Percentiles rank a stretch among this genome's conserved stretches.
phyloP scores from a whole-genome alignment of 2,113 vertebrate species.

The Excalfactoria chinensis region DNA sequence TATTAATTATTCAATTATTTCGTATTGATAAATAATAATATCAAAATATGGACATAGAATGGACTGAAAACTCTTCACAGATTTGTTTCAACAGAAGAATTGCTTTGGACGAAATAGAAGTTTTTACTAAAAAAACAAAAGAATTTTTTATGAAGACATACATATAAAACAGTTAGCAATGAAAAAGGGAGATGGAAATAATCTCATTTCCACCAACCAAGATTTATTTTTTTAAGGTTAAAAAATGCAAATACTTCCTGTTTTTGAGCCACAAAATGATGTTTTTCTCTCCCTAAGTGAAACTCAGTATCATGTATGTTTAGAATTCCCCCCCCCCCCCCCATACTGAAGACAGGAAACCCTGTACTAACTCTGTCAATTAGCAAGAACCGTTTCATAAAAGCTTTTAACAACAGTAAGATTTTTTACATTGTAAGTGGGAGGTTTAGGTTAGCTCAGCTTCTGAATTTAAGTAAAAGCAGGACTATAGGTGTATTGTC shows the following conservation, averaged over 20 bases:
- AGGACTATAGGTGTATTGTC: not conserved
- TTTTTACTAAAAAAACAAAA: not conserved
- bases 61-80: not conserved
- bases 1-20: not conserved
- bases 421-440: not conserved
- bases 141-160: not conserved
- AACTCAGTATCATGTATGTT: not conserved
- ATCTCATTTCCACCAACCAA: not conserved
- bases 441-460: not conserved
- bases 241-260: not conserved
- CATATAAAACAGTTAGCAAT: not conserved
- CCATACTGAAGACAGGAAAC: not conserved
- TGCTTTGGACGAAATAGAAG: not conserved
- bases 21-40: not conserved
- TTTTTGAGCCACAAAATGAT: not conserved
- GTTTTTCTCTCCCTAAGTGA: not conserved
- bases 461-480: not conserved
- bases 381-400: not conserved
- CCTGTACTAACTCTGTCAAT: not conserved
- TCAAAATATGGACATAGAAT: not conserved
- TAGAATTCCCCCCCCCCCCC: not conserved
- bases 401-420: not conserved
- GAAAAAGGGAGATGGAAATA: not conserved
- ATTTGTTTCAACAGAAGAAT: not conserved
- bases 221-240: not conserved